These are phyloP conservation scores for Gallinago stenura DNA, from an alignment of 2,797 vertebrate genomes.

Conservation along the genomic window DNA sequence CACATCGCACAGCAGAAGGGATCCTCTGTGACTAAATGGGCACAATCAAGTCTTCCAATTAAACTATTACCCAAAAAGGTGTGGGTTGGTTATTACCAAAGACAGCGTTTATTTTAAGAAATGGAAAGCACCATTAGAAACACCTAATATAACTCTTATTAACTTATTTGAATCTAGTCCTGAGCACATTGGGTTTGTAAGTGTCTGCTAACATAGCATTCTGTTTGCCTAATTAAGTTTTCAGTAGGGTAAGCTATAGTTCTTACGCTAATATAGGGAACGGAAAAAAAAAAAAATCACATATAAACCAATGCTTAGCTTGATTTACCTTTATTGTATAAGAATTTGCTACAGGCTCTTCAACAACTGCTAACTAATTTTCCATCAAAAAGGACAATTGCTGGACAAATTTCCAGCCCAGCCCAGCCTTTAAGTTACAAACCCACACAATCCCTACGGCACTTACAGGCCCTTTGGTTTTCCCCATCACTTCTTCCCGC, in stretches of 20 bases:
- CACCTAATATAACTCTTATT: conserved; percentile 67
- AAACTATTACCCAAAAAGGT: conserved; percentile 49
- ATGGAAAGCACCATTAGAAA: conserved; percentile 57
- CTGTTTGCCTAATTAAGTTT: conserved; percentile 71
- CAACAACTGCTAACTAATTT: conserved; percentile 52
- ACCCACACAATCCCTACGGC: not conserved
- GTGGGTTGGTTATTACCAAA: conserved; percentile 37
- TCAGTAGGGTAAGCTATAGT: conserved; percentile 54
- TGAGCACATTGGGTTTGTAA: conserved; percentile 43
- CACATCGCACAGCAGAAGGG: not conserved
- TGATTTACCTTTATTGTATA: conserved; percentile 63
- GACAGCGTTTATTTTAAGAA: conserved; percentile 36
- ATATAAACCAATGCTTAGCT: conserved; percentile 45
- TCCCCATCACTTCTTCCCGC: not conserved
- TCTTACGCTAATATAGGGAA: conserved; percentile 40
- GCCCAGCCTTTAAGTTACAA: not conserved
- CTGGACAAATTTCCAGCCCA: conserved; percentile 18
- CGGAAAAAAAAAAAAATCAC: not conserved
- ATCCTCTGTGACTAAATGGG: conserved; percentile 17
- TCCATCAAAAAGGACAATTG: conserved; percentile 32
- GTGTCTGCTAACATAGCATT: conserved; percentile 69
- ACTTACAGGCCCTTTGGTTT: not conserved
- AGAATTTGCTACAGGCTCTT: conserved; percentile 48
- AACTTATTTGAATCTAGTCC: conserved; percentile 52
- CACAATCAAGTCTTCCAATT: conserved; percentile 34